phyloP scores from a whole-genome alignment of 37 sponge, comb jelly and placozoan genomes.

The Beroe forskalii region DNA sequence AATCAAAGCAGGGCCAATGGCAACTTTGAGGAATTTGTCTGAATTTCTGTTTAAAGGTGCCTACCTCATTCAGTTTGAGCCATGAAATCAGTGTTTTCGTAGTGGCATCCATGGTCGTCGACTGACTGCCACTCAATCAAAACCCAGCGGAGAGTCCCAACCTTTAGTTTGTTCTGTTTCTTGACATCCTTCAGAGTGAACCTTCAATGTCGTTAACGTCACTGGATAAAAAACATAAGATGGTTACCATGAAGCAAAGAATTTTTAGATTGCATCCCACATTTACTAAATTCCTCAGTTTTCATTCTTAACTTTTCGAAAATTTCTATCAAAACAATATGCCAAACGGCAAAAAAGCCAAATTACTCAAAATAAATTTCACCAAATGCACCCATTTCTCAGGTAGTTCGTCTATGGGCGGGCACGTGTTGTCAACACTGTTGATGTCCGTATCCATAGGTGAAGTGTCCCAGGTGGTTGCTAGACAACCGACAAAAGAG shows the following conservation, averaged over 20 bases:
- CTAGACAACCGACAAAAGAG: constrained; percentile 89
- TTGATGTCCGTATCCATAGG: background rate
- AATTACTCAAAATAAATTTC: too few species aligned
- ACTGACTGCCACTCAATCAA: constrained; percentile 18
- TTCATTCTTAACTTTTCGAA: too few species aligned
- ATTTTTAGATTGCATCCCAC: too few species aligned
- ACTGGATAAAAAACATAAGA: background rate
- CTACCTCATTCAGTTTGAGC: background rate
- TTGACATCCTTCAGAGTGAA: background rate
- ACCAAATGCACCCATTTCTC: constrained; percentile 39
- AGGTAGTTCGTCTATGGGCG: constrained; percentile 40
- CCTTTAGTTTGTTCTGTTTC: background rate
- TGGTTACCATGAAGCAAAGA: too few species aligned
- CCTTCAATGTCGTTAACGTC: constrained; percentile 1
- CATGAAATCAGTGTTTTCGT: background rate
- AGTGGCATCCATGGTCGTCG: background rate
- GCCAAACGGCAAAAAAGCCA: too few species aligned
- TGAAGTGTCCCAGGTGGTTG: constrained; percentile 84
- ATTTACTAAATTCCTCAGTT: too few species aligned
- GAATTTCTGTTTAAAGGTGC: background rate
- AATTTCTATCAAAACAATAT: too few species aligned
- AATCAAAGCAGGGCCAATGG: too few species aligned
- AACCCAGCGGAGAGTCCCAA: constrained; percentile 36
- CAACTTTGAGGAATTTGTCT: background rate
- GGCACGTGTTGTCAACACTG: background rate